Conservation (phyloP, 2,888 invertebrate species). For the Pseudanteris insignis region DNA sequence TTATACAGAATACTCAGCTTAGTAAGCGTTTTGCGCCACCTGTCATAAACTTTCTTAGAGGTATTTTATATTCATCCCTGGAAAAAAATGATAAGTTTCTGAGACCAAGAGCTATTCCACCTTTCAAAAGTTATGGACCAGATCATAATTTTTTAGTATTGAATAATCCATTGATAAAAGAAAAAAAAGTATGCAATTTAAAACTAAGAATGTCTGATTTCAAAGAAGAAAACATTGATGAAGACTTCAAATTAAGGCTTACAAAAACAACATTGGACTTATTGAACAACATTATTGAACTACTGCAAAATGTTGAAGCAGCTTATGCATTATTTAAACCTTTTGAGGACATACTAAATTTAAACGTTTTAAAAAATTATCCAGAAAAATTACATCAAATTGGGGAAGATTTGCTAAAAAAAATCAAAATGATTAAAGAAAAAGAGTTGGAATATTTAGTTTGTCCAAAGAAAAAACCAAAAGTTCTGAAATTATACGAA, state of each 20-base stretch:
- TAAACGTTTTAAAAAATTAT: constrained; percentile 72
- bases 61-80: constrained; percentile 76
- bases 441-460: constrained; percentile 71
- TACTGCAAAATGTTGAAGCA: constrained; percentile 56
- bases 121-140: constrained; percentile 72
- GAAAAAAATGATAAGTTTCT: constrained; percentile 71
- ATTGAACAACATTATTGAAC: constrained; percentile 69
- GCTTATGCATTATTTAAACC: constrained; percentile 62
- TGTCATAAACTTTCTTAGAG: constrained; percentile 80
- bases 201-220: constrained; percentile 72
- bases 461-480: constrained; percentile 77
- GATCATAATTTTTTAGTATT: constrained; percentile 72
- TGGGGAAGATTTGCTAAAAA: constrained; percentile 66
- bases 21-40: constrained; percentile 86
- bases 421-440: constrained; percentile 68
- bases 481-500: constrained; percentile 83
- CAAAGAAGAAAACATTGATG: constrained; percentile 67
- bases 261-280: constrained; percentile 70
- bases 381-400: constrained; percentile 70
- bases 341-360: constrained; percentile 69
- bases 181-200: constrained; percentile 54
- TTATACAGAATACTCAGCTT: constrained; percentile 74
- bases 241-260: constrained; percentile 74
- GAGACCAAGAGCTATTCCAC: constrained; percentile 74
- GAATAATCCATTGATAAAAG: constrained; percentile 65